Evolutionary conservation across 2,113 vertebrate genomes (phyloP).

Genomic region (Choloepus hoffmanni): DNA sequence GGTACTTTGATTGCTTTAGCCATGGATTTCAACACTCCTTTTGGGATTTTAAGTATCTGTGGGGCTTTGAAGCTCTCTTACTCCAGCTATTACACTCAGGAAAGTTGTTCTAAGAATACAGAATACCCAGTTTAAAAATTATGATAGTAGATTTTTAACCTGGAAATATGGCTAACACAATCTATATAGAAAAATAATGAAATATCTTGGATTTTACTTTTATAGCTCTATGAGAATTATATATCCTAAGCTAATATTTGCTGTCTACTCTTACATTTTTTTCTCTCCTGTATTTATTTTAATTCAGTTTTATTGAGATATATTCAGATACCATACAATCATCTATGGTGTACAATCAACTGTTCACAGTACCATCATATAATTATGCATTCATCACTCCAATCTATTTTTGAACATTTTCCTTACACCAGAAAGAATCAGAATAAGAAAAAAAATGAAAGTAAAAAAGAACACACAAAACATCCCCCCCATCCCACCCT

Average conservation of each 20-base stretch:
- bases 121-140: background rate
- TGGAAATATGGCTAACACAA: background rate
- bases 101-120: background rate
- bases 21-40: background rate
- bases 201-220: constrained; percentile 47
- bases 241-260: background rate
- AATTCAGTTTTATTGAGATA: too few species aligned
- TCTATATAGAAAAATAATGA: background rate
- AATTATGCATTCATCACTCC: too few species aligned
- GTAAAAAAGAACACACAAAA: too few species aligned
- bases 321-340: too few species aligned
- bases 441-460: too few species aligned
- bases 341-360: too few species aligned
- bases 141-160: background rate
- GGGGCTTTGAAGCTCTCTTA: background rate
- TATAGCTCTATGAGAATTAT: constrained; percentile 11
- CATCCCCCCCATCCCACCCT: too few species aligned
- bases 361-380: too few species aligned
- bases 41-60: background rate
- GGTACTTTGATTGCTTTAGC: background rate
- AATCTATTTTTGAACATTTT: too few species aligned
- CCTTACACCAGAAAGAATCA: too few species aligned
- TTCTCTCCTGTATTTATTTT: too few species aligned
- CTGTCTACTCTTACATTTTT: background rate
- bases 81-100: background rate